A percentile compares a stretch with the other conserved stretches of the same genome.
These are phyloP conservation scores for Uropsilus gracilis DNA, from an alignment of 2,113 vertebrate species.

Conservation along the genomic window DNA sequence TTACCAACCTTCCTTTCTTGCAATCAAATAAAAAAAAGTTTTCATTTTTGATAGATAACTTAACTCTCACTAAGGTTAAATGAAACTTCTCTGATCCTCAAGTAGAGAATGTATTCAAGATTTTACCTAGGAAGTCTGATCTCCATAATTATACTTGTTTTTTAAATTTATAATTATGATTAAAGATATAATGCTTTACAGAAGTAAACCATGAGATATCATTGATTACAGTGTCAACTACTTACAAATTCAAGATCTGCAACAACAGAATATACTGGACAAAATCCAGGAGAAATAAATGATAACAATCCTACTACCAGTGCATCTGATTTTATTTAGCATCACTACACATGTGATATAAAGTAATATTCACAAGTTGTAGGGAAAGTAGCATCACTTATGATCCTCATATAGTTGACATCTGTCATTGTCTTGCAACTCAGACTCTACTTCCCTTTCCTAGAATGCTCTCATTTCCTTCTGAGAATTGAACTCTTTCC, in stretches of 20 bases:
- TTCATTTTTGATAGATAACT: conserved; percentile 15
- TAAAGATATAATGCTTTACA: not conserved
- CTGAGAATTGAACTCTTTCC: conserved; percentile 16
- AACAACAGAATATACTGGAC: not conserved
- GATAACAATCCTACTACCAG: not conserved
- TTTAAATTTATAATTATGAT: not conserved
- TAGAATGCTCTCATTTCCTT: conserved; percentile 19
- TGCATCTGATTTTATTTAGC: not conserved
- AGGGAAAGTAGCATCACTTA: conserved; percentile 18
- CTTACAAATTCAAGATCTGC: not conserved
- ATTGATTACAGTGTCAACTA: not conserved
- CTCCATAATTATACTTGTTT: not conserved
- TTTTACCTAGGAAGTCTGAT: not conserved
- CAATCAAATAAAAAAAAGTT: conserved; percentile 70
- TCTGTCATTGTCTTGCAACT: not conserved
- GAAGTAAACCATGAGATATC: not conserved
- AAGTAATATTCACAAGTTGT: not conserved
- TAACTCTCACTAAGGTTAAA: not conserved
- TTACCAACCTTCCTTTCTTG: conserved; percentile 74
- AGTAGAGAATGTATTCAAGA: conserved; percentile 21
- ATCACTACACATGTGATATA: not conserved
- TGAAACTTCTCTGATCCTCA: not conserved
- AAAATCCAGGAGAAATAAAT: not conserved
- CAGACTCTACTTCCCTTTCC: not conserved
- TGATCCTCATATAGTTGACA: not conserved